Evolutionary conservation across 2,113 vertebrate species (phyloP).

Genomic region (Pogona vitticeps): DNA sequence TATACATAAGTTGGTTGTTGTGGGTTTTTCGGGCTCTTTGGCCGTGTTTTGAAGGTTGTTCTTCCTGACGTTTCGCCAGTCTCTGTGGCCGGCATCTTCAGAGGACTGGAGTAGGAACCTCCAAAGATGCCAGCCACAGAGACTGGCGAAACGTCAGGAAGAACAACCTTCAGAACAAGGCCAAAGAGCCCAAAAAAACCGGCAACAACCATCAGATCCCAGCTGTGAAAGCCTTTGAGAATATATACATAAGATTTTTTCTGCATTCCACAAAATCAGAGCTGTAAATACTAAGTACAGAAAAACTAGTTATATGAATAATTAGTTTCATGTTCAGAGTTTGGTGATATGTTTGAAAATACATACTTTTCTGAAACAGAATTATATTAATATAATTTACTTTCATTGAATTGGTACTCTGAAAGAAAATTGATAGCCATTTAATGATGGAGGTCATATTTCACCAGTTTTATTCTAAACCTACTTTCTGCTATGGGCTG

Average conservation of each 20-base stretch:
- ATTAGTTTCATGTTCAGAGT: conserved; percentile 81
- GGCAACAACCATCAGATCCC: no score
- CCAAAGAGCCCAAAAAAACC: no score
- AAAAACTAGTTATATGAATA: conserved; percentile 44
- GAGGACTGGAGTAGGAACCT: no score
- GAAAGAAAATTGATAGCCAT: conserved; percentile 62
- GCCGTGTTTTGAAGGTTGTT: no score
- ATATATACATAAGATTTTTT: conserved; percentile 11
- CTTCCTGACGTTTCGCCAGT: no score
- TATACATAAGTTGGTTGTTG: conserved; percentile 7
- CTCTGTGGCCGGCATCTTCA: no score
- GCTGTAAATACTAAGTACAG: conserved; percentile 40
- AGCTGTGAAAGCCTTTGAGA: no score
- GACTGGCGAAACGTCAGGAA: no score
- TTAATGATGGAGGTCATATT: conserved; percentile 65
- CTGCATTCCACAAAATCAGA: conserved; percentile 25
- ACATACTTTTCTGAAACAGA: conserved; percentile 86
- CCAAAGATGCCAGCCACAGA: no score
- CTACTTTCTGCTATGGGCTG: conserved; percentile 71
- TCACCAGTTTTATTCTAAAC: conserved; percentile 63
- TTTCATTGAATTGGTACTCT: conserved; percentile 70
- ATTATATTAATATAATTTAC: conserved; percentile 76
- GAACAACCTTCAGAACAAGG: no score
- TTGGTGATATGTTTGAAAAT: conserved; percentile 84
- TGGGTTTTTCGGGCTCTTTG: no score